Evolutionary conservation across 2,113 vertebrate species (phyloP), one percentile per base, ranked within the genome.

Genomic region (Catagonus wagneri): DNA sequence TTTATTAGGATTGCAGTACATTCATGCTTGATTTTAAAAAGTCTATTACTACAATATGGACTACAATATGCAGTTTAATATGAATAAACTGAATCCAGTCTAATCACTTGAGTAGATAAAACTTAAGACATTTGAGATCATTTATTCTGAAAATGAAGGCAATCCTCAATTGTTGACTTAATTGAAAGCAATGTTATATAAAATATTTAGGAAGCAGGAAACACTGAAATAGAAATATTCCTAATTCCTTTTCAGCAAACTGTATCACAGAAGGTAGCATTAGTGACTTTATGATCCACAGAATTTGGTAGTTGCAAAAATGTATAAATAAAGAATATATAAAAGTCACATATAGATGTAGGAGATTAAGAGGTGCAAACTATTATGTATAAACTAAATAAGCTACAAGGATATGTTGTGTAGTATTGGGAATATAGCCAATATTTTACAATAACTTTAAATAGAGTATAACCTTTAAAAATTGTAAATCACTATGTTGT

Each of bases 91-190:
- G 78, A 11, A 2, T 63, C 3, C 14, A 54, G 0, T 84, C 61
- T 96, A 92, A 92, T 71, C 34, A 69, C 2, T 14, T 22, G 7
- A 81, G 7, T 22, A 71, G 27, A 83, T 63, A 60, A n/a, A 94
- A 94, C 22, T 91, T 1, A 88, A 94, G 85, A n/a, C 13, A 78
- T 56, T 68, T 66, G 20, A 58, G 69, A 90, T 3, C 12, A 6
- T 32, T 81, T 52, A 36, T 66, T 94, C 60, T 85, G 36, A 69
- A 90, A 81, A 94, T 34, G 23, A 19, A 95, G 29, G 58, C 6
- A 68, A 66, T 50, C 1, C 3, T 79, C 54, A 87, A 23, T 36
- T 29, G 27, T 50, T 95, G 78, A 72, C 72, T 87, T 88, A 90
- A 34, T 0, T 81, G 71, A 93, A 39, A 52, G 20, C 3, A 54